phyloP scores from a whole-genome alignment of 1,140 invertebrate genomes.

The Rhopalosiphum maidis region DNA sequence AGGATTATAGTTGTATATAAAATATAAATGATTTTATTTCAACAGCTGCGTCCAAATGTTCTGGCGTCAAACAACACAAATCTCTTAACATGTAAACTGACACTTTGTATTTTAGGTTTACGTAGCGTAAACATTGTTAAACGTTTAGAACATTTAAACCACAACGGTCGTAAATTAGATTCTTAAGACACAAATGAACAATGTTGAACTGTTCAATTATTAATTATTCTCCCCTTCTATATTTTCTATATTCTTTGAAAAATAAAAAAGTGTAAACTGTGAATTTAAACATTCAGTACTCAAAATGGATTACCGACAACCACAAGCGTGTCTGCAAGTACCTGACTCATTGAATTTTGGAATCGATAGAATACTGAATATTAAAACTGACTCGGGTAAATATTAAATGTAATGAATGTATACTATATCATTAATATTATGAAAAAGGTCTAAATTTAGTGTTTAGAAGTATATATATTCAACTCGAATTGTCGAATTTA shows the following conservation, averaged over 20 bases:
- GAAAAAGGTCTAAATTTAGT: not conserved
- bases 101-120: conserved; percentile 1
- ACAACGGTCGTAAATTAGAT: conserved; percentile 40
- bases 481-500: not conserved
- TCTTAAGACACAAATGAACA: conserved; percentile 5
- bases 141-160: conserved; percentile 26
- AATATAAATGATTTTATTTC: conserved; percentile 4
- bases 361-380: conserved; percentile 45
- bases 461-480: not conserved
- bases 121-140: not conserved
- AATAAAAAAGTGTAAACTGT: not conserved
- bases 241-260: not conserved
- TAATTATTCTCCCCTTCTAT: conserved; percentile 42
- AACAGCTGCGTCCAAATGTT: conserved; percentile 50
- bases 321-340: not conserved
- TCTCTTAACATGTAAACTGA: not conserved
- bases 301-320: not conserved
- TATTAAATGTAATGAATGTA: not conserved
- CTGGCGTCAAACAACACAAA: not conserved
- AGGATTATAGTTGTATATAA: not conserved
- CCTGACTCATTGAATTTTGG: conserved; percentile 13
- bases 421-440: not conserved
- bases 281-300: conserved; percentile 31
- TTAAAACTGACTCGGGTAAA: conserved; percentile 1
- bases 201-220: not conserved